These are phyloP conservation scores for Astropecten irregularis DNA, from an alignment of 53 echinoderm and acorn worm species.

Conservation along the genomic window DNA sequence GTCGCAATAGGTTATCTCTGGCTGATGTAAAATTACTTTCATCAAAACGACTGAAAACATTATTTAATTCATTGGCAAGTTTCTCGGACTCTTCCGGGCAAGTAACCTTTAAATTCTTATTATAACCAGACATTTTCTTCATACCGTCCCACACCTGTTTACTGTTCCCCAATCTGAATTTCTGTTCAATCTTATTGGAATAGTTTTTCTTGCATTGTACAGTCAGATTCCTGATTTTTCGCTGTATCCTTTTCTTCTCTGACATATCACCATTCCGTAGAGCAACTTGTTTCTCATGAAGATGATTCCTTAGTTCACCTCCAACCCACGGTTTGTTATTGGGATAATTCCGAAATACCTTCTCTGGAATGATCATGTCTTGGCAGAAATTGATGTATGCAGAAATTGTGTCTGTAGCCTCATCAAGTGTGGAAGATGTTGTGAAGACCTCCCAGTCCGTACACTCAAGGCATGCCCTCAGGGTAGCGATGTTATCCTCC, in stretches of 20 bases:
- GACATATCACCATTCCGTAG: neutral
- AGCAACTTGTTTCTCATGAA: slow-evolving; percentile 32
- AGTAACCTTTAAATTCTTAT: neutral
- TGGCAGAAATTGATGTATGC: too few species aligned
- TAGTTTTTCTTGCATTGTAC: slow-evolving; percentile 12
- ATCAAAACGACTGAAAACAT: too few species aligned
- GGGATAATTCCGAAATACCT: too few species aligned
- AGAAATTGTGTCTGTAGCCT: too few species aligned
- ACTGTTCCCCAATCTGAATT: neutral
- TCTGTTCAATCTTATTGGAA: slow-evolving; percentile 7
- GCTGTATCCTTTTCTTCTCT: slow-evolving; percentile 9
- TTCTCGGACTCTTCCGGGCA: too few species aligned
- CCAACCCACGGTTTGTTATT: neutral
- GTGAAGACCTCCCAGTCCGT: slow-evolving; percentile 44
- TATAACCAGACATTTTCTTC: slow-evolving; percentile 12
- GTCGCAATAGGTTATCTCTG: too few species aligned
- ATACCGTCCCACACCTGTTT: slow-evolving; percentile 14
- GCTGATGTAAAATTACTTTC: too few species aligned
- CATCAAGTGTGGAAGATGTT: too few species aligned
- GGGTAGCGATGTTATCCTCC: neutral
- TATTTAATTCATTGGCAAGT: too few species aligned
- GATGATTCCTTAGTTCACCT: too few species aligned
- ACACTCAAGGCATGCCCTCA: neutral
- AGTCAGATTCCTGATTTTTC: neutral
- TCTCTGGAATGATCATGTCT: too few species aligned